A percentile compares a stretch with the other conserved stretches of the same genome.
These are phyloP conservation scores for Butorides virescens DNA, from an alignment of 2,113 vertebrate genomes.

Conservation along the genomic window DNA sequence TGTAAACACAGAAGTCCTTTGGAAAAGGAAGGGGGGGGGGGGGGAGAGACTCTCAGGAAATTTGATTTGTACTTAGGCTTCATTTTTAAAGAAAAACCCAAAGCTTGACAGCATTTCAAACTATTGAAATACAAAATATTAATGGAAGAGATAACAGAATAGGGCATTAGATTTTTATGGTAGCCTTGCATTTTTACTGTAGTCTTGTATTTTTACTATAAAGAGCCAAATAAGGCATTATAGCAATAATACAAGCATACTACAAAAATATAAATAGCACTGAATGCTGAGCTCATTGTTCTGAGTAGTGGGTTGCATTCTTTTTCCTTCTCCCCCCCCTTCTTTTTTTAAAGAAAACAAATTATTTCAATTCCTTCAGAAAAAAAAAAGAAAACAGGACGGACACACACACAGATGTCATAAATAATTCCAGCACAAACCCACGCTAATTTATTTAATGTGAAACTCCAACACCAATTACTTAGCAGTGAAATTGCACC, in stretches of 20 bases:
- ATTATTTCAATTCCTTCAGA: background rate
- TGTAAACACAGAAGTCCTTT: slow-evolving; percentile 2
- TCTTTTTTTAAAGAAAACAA: background rate
- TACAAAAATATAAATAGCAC: slow-evolving; percentile 36
- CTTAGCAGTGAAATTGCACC: slow-evolving; percentile 44
- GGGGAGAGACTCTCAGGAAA: background rate
- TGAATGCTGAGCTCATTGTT: slow-evolving; percentile 39
- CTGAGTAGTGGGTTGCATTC: background rate
- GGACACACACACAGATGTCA: background rate
- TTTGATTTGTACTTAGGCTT: background rate
- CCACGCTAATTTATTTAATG: slow-evolving; percentile 64
- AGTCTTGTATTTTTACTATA: background rate
- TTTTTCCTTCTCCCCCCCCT: background rate
- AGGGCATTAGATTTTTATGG: background rate
- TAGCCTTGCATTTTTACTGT: background rate
- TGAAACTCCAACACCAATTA: slow-evolving; percentile 41
- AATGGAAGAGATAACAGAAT: slow-evolving; percentile 43
- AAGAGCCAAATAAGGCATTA: background rate
- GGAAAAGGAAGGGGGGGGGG: background rate
- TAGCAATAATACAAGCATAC: background rate
- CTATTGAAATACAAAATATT: slow-evolving; percentile 10
- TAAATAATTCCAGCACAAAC: slow-evolving; percentile 60
- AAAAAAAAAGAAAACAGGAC: background rate
- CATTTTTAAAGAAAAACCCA: slow-evolving; percentile 10
- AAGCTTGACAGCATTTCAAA: slow-evolving; percentile 46